These are phyloP conservation scores for Hippocampus comes DNA, from an alignment of 2,113 vertebrate genomes.

Conservation along the genomic window DNA sequence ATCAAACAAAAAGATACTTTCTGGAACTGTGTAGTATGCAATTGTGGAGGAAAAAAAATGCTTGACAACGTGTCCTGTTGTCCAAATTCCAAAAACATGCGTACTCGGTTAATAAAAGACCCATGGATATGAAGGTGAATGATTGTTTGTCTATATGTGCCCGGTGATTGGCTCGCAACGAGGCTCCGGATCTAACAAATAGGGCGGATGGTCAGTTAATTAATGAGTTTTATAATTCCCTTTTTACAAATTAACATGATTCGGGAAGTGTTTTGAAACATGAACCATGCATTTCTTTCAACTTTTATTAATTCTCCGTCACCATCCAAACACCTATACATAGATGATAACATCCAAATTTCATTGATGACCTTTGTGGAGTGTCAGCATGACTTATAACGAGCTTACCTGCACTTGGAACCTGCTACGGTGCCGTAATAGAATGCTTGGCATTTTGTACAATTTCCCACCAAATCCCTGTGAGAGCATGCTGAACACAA, in stretches of 20 bases:
- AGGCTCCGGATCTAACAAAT: too few species aligned
- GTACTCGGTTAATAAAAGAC: neutral
- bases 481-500: slow-evolving; percentile 8
- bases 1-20: too few species aligned
- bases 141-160: too few species aligned
- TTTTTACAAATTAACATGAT: too few species aligned
- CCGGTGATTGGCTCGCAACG: too few species aligned
- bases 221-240: too few species aligned
- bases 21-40: too few species aligned
- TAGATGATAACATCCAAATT: neutral
- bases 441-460: neutral
- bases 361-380: neutral
- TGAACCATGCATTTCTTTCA: neutral
- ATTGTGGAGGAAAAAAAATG: too few species aligned
- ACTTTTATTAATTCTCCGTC: neutral
- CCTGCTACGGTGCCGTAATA: neutral
- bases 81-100: neutral
- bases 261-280: neutral
- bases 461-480: neutral
- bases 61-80: too few species aligned
- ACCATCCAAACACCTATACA: neutral
- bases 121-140: neutral
- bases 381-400: neutral
- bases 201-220: too few species aligned
- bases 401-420: neutral